phyloP scores from a whole-genome alignment of 2,113 vertebrate species.

The Hipposideros armiger region DNA sequence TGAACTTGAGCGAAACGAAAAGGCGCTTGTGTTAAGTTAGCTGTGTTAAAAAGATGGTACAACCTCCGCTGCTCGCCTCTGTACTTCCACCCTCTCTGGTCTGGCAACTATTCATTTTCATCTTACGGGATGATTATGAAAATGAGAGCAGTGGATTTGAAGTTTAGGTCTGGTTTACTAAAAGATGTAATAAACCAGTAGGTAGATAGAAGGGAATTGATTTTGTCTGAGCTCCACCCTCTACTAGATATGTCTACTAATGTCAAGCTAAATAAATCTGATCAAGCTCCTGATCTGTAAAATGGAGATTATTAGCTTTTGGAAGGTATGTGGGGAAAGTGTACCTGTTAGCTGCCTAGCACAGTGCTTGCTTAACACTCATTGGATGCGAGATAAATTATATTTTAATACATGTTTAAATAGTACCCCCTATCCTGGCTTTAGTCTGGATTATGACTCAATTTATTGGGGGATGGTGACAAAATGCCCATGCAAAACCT shows the following conservation, averaged over 20 bases:
- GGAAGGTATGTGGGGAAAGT: not conserved
- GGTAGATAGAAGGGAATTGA: not conserved
- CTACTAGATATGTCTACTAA: not conserved
- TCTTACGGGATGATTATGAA: not conserved
- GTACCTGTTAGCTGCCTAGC: not conserved
- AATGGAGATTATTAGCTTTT: not conserved
- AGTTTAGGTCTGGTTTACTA: not conserved
- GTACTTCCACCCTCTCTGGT: not conserved
- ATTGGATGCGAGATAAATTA: not conserved
- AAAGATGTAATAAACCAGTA: not conserved
- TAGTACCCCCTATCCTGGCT: not conserved
- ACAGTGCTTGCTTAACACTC: not conserved
- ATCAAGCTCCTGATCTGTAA: not conserved
- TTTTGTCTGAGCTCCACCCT: not conserved
- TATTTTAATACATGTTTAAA: not conserved
- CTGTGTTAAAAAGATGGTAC: not conserved
- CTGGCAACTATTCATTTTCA: not conserved
- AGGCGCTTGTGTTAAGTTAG: not conserved
- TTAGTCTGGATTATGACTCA: not conserved
- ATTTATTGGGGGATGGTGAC: not conserved
- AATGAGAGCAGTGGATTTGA: not conserved
- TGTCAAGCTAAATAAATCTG: not conserved
- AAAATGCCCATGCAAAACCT: not conserved
- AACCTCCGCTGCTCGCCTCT: not conserved
- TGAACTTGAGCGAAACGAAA: constrained; percentile 21